Base-by-base conservation (phyloP, 2,113 vertebrate species). In the Istiophorus platypterus region DNA sequence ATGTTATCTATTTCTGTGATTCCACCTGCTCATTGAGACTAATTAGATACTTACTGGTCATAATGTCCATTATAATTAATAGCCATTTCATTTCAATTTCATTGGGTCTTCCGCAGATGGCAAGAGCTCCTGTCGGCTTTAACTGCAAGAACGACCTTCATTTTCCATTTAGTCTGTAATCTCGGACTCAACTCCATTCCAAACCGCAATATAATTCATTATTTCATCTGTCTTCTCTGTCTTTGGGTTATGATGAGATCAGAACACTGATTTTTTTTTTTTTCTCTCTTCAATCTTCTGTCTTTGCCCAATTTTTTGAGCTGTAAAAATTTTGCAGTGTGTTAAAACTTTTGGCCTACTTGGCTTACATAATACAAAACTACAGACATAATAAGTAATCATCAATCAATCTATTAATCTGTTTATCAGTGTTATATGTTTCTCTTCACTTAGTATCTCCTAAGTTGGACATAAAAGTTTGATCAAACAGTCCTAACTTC, bases 1-100 rank as follows among this genome's bases (percentile, higher is more conserved):
- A 12, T 72, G 75, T 51, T 78, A 72, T 82, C 78, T 82, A 84
- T 85, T 39, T 57, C 82, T 68, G 70, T 34, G 76, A 89, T 91
- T 72, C 80, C 41, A 85, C 73, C 72, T 52, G 49, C 78, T 76
- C 76, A 62, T 20, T 81, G 79, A 87, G 73, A 82, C 70, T 90
- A 87, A 90, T 92, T 92, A 88, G 85, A 90, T 88, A 78, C 81
- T 90, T 89, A 91, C 87, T 70, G 80, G 74, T 86, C 82, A 74
- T 86, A 91, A 92, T 86, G 72, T 69, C 80, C 82, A 41, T 69
- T 54, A 52, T 88, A 89, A 93, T 86, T 86, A 85, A 90, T 87
- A 79, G 85, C 79, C 56, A 89, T 91, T 75, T 78, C n/a, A n/a
- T n/a, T 78, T 92, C 89, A 91, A 88, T 89, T 92, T 90, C 76